Evolutionary conservation across 2,888 invertebrate genomes (phyloP), one percentile per base, ranked within the genome.

Genomic region (Taenaris catops): DNA sequence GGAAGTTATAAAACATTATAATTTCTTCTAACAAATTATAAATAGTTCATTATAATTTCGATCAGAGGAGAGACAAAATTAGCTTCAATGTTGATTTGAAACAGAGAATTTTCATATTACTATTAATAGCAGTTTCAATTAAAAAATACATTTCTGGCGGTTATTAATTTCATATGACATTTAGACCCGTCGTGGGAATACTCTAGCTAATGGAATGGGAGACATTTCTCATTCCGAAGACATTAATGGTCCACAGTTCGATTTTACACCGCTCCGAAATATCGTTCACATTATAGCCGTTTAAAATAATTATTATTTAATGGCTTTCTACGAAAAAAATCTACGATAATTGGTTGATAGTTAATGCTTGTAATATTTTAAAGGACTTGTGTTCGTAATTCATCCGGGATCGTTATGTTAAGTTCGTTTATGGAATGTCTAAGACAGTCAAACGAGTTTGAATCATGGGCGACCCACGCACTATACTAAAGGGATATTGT

Each of bases 181-280:
- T 42, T 32, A 39, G 32, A 34, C 23, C 54, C 39, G 43, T 40
- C 62, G 65, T 67, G 70, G 51, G 57, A 64, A 63, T 46, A 51
- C 41, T 50, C 34, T 48, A 25, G 34, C 38, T 50, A 51, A 53
- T 55, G 46, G 49, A 46, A 53, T 41, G 41, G 46, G 43, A 48
- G 61, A 63, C 61, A 62, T 68, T 61, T 62, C 58, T 70, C 62
- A 67, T 61, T 53, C 49, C 28, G 34, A 32, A 23, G 65, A 71
- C 66, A 55, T 61, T 70, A 63, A 72, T 63, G 49, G 59, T 46
- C 53, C 44, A 29, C 19, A 50, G 55, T 55, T 63, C 58, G 63
- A 42, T 64, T 58, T 56, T 54, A 52, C 46, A 55, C 44, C 27
- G 48, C 41, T 38, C 34, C 33, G 16, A 38, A 47, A 44, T 46